Conservation (phyloP, 2,888 invertebrate species). For the Macrosoma leucophasiata region DNA sequence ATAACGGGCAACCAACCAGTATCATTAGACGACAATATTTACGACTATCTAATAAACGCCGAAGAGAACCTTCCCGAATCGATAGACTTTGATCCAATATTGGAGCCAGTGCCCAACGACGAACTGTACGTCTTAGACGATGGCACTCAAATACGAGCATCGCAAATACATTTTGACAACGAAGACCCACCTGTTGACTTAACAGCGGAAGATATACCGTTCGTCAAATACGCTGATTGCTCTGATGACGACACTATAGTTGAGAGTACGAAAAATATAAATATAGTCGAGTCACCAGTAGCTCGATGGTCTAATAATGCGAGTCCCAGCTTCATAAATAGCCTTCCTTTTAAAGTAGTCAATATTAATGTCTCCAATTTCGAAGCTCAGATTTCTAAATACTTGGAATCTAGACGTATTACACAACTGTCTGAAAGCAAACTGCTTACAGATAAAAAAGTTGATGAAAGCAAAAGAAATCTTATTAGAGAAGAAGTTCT, state of each 20-base stretch:
- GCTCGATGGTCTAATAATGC: slow-evolving; percentile 37
- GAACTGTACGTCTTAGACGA: slow-evolving; percentile 60
- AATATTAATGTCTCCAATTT: slow-evolving; percentile 54
- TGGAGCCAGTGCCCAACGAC: slow-evolving; percentile 32
- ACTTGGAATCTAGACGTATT: slow-evolving; percentile 47
- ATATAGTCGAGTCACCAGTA: slow-evolving; percentile 55
- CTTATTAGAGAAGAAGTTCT: slow-evolving; percentile 59
- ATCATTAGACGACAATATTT: slow-evolving; percentile 54
- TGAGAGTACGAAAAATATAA: slow-evolving; percentile 42
- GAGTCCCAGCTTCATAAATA: slow-evolving; percentile 52
- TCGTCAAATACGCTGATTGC: slow-evolving; percentile 47
- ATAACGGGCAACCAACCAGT: slow-evolving; percentile 59
- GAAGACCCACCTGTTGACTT: slow-evolving; percentile 57
- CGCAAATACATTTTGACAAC: slow-evolving; percentile 68
- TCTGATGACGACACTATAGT: slow-evolving; percentile 31
- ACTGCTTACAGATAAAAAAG: slow-evolving; percentile 28
- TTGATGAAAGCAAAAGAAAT: slow-evolving; percentile 42
- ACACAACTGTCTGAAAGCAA: too few species aligned
- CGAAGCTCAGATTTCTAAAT: slow-evolving; percentile 59
- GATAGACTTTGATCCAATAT: slow-evolving; percentile 37
- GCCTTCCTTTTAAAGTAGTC: slow-evolving; percentile 58
- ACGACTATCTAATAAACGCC: slow-evolving; percentile 52
- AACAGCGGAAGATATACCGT: slow-evolving; percentile 57
- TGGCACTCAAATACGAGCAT: slow-evolving; percentile 64
- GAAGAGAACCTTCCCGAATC: slow-evolving; percentile 37